These are phyloP conservation scores for Spodoptera exigua DNA, from an alignment of 2,888 invertebrate genomes.

Conservation along the genomic window DNA sequence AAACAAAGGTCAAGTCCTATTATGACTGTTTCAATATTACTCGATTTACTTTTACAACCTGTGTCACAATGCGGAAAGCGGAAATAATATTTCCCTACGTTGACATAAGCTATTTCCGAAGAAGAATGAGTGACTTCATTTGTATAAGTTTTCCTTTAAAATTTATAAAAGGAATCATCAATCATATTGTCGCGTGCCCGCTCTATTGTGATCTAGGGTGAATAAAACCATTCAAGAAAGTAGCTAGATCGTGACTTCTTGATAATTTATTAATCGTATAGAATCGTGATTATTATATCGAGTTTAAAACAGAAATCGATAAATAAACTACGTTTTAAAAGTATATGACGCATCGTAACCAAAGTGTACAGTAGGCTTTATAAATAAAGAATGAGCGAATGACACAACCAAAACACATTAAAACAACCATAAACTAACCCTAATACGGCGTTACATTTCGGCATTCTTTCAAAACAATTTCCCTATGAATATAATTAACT, in stretches of 20 bases:
- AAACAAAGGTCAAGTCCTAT: too few relatives aligned
- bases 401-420: slow-evolving; percentile 42
- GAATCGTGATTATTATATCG: too few relatives aligned
- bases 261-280: slow-evolving; percentile 27
- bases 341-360: slow-evolving; percentile 38
- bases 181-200: slow-evolving; percentile 21
- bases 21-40: too few relatives aligned
- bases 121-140: slow-evolving; percentile 3
- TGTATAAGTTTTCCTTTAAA: slow-evolving; percentile 24
- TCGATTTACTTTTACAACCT: too few relatives aligned
- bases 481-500: slow-evolving; percentile 69
- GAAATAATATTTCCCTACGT: slow-evolving; percentile 9
- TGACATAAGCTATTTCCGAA: slow-evolving; percentile 1
- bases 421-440: slow-evolving; percentile 55
- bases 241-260: slow-evolving; percentile 34
- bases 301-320: slow-evolving; percentile 25
- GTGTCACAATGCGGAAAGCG: too few relatives aligned
- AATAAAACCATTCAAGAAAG: slow-evolving; percentile 35
- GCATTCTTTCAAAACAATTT: slow-evolving; percentile 68
- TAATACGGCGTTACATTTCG: slow-evolving; percentile 57
- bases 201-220: slow-evolving; percentile 13
- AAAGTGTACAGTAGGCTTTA: slow-evolving; percentile 37
- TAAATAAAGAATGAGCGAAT: slow-evolving; percentile 48
- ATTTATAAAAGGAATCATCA: slow-evolving; percentile 7
- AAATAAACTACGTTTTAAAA: slow-evolving; percentile 28